Conservation (phyloP, 2,113 vertebrate species). For the Alosa alosa region DNA sequence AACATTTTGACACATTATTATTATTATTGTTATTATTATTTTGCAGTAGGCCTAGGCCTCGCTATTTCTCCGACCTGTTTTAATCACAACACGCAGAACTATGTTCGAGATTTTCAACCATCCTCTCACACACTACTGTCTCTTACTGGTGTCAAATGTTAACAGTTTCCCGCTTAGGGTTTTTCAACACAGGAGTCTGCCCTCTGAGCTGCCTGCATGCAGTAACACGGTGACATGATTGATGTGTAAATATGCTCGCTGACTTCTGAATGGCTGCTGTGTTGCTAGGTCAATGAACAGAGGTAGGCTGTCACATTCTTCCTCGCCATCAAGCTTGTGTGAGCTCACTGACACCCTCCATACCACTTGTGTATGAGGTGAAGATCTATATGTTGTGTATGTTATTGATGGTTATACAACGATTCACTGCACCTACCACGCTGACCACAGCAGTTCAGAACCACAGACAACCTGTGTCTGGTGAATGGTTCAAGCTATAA, state of each 20-base stretch:
- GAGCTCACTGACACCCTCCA: neutral
- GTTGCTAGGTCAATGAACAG: slow-evolving; percentile 1
- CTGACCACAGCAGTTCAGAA: too few relatives aligned
- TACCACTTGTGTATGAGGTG: neutral
- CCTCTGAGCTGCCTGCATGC: neutral
- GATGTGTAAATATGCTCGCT: slow-evolving; percentile 8
- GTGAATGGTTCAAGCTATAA: too few relatives aligned
- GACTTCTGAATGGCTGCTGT: slow-evolving; percentile 28
- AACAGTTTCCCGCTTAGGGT: neutral
- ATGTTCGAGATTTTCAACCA: too few relatives aligned
- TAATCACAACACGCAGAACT: too few relatives aligned
- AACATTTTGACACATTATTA: too few relatives aligned
- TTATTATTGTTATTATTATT: too few relatives aligned
- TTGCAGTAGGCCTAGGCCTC: too few relatives aligned
- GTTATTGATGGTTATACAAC: too few relatives aligned
- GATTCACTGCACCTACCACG: too few relatives aligned
- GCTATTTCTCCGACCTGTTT: too few relatives aligned
- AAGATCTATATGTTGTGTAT: neutral
- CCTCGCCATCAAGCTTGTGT: neutral
- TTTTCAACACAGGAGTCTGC: neutral
- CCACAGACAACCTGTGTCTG: too few relatives aligned
- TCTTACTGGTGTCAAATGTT: neutral
- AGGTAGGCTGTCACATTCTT: neutral
- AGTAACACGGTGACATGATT: slow-evolving; percentile 4
- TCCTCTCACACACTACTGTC: neutral